phyloP scores from a whole-genome alignment of 2,888 invertebrate species.

The Erebia aethiops region DNA sequence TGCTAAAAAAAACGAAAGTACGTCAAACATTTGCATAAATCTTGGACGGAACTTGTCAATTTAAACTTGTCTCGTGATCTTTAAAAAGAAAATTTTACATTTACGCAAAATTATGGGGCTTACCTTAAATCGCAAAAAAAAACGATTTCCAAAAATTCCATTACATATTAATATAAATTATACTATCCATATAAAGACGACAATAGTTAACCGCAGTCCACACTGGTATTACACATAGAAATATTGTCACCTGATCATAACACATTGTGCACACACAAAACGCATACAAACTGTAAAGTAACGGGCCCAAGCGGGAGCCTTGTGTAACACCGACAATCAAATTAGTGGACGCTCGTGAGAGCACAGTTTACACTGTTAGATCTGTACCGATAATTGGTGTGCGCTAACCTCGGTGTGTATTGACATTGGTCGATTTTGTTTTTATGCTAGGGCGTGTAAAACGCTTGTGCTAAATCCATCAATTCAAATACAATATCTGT shows the following conservation, averaged over 20 bases:
- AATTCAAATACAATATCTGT: background rate
- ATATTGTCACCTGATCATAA: slow-evolving; percentile 31
- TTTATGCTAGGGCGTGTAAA: slow-evolving; percentile 10
- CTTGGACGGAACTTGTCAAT: too few species aligned
- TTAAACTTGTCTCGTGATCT: too few species aligned
- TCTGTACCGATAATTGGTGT: slow-evolving; percentile 57
- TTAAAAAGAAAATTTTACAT: background rate
- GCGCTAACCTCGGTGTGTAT: slow-evolving; percentile 38
- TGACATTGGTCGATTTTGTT: slow-evolving; percentile 43
- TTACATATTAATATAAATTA: background rate
- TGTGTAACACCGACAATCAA: slow-evolving; percentile 66
- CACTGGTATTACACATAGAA: slow-evolving; percentile 6
- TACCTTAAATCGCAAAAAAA: background rate
- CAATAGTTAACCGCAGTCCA: background rate
- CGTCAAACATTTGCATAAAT: too few species aligned
- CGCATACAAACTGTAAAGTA: slow-evolving; percentile 51
- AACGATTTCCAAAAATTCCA: background rate
- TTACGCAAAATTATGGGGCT: background rate
- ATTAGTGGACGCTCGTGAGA: slow-evolving; percentile 68
- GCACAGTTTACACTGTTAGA: slow-evolving; percentile 64
- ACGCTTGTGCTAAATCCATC: slow-evolving; percentile 9
- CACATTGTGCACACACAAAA: slow-evolving; percentile 32
- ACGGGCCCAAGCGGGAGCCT: slow-evolving; percentile 52
- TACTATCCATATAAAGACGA: background rate
- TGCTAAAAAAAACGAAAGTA: too few species aligned